Evolutionary conservation across 2,888 invertebrate genomes (phyloP), one percentile per base, ranked within the genome.

Genomic region (Chymomyza fuscimana): DNA sequence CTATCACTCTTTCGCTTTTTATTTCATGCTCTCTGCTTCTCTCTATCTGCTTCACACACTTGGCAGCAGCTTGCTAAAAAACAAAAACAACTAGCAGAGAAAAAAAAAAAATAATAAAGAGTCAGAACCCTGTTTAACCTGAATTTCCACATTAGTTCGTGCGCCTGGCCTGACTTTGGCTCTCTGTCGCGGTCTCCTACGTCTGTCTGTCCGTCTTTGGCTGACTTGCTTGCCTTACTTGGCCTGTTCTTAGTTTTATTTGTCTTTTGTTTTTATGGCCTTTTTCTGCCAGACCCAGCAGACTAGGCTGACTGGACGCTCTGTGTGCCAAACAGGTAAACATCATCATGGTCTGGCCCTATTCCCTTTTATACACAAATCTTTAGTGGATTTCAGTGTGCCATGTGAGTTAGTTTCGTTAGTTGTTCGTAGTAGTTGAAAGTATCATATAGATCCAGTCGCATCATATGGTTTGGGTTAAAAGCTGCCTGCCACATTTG

Each of bases 71-170:
- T 46, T 46, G 40, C 40, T 46, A 12, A 46, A 46, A 12, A 46
- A 12, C 40, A 46, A 46, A 46, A 46, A 10, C 40, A 46, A 46
- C 40, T 46, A 50, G 54, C 25, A 16, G 12, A 60, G 58, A 32
- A 51, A 22, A 56, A 51, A 22, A 15, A 59, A 59, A 72, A 59
- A 63, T 52, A 74, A 15, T 15, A 51, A 5, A 51, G 51, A 51
- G 7, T 5, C 52, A 54, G 52, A 54, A 87, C 84, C 87, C 88
- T 79, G 88, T 85, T 83, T 87, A 89, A 87, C 87, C 88, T 87
- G 87, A 88, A 87, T 80, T 78, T 85, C 87, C 78, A 87, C 88
- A 88, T 88, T 77, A 76, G 83, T 76, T 76, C 65, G 40, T 68
- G 15, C 7, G 54, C 50, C 62, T 58, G 36, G 67, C 76, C 69